Evolutionary conservation across 2,113 vertebrate genomes (phyloP).

Genomic region (Ageneiosus marmoratus): DNA sequence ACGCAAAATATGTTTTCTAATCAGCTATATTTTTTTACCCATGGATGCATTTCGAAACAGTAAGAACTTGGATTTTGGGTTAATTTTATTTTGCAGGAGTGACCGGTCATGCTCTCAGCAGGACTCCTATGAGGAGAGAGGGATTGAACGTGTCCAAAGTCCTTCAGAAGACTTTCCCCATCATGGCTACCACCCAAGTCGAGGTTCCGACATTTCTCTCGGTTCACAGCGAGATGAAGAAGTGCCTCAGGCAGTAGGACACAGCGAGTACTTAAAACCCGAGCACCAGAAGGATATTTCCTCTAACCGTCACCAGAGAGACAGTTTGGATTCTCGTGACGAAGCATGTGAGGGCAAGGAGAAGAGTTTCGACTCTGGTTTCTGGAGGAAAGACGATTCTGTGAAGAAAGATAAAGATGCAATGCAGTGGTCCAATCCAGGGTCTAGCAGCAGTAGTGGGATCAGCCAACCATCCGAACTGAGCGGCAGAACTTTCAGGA

Average conservation of each 20-base stretch:
- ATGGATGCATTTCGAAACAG: neutral
- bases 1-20: conserved; percentile 33
- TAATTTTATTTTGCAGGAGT: conserved; percentile 70
- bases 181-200: conserved; percentile 73
- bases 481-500: conserved; percentile 75
- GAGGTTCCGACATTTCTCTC: conserved; percentile 72
- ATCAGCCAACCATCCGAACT: conserved; percentile 79
- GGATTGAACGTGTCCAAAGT: conserved; percentile 73
- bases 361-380: conserved; percentile 67
- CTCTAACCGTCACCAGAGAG: conserved; percentile 68
- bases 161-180: conserved; percentile 63
- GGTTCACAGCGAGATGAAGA: conserved; percentile 75
- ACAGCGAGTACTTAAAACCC: conserved; percentile 75
- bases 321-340: conserved; percentile 63
- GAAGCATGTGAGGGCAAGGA: conserved; percentile 74
- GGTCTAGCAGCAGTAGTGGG: conserved; percentile 66
- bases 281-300: conserved; percentile 76
- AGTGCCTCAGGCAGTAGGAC: conserved; percentile 66
- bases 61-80: neutral
- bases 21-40: neutral
- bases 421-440: conserved; percentile 79
- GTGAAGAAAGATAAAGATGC: conserved; percentile 67
- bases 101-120: conserved; percentile 79
- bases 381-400: conserved; percentile 83
- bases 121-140: conserved; percentile 84